Conservation (phyloP, 2,113 vertebrate genomes). For the Gasterosteus aculeatus region DNA sequence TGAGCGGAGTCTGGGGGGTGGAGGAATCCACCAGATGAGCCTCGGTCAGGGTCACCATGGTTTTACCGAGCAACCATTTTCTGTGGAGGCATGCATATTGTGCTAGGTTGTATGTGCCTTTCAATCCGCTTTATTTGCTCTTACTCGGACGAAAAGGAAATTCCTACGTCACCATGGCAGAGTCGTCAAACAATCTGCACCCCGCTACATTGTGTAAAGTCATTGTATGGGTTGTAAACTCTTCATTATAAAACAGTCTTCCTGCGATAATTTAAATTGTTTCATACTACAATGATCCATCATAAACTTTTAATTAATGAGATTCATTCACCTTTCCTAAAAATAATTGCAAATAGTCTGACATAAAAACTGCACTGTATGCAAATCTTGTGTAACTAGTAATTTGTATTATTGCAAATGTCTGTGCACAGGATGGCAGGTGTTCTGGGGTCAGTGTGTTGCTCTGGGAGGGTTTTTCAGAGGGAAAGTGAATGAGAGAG, state of each 20-base stretch:
- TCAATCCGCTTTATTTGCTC: conserved; percentile 64
- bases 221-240: not conserved
- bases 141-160: conserved; percentile 28
- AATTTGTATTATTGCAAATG: not conserved
- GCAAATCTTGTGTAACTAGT: not conserved
- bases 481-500: conserved; percentile 24
- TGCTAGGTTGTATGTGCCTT: conserved; percentile 22
- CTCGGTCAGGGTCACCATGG: conserved; percentile 43
- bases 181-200: conserved; percentile 31
- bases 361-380: not conserved
- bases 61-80: conserved; percentile 62
- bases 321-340: not conserved
- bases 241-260: not conserved
- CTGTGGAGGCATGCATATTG: conserved; percentile 30
- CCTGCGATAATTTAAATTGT: not conserved
- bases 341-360: not conserved
- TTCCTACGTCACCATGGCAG: conserved; percentile 48
- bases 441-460: conserved; percentile 28
- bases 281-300: not conserved
- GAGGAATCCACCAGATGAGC: conserved; percentile 21
- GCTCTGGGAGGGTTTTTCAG: conserved; percentile 12
- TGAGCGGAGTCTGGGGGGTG: conserved; percentile 10
- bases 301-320: not conserved
- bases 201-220: not conserved
- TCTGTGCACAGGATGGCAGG: not conserved